phyloP scores from a whole-genome alignment of 2,797 vertebrate genomes.

The Tympanoctomys barrerae region DNA sequence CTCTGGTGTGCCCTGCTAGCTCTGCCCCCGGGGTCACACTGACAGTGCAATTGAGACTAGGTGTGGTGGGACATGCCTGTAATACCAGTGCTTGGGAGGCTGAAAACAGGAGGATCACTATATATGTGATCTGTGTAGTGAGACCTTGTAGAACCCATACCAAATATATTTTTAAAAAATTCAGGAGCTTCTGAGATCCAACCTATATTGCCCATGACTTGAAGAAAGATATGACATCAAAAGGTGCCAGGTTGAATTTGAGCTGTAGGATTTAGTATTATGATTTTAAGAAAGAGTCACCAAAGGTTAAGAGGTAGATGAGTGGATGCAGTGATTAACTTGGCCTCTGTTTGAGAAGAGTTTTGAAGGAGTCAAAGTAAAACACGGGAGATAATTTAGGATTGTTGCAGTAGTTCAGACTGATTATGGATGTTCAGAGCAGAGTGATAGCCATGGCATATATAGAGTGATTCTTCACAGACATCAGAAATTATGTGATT shows the following conservation, averaged over 20 bases:
- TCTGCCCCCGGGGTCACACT: too few relatives aligned
- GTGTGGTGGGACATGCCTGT: too few relatives aligned
- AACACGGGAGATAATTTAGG: background rate
- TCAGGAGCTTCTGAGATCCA: background rate
- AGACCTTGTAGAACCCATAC: too few relatives aligned
- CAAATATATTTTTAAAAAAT: too few relatives aligned
- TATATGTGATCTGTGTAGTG: too few relatives aligned
- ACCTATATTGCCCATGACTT: background rate
- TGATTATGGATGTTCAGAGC: background rate
- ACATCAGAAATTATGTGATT: background rate
- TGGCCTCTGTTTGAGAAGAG: background rate
- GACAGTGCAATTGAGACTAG: too few relatives aligned
- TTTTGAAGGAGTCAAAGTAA: background rate
- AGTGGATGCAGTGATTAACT: background rate
- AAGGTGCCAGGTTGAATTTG: fast-evolving
- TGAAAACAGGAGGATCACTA: too few relatives aligned
- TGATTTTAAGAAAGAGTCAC: background rate
- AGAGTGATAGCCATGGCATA: background rate
- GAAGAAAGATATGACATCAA: background rate
- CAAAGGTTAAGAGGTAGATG: background rate
- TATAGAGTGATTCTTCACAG: background rate
- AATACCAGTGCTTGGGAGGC: too few relatives aligned
- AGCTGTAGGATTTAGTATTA: background rate
- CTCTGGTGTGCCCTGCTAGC: too few relatives aligned
- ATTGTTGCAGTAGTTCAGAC: background rate